Evolutionary conservation across 2,888 invertebrate genomes (phyloP).

Genomic region (Lasioglossum calceatum): DNA sequence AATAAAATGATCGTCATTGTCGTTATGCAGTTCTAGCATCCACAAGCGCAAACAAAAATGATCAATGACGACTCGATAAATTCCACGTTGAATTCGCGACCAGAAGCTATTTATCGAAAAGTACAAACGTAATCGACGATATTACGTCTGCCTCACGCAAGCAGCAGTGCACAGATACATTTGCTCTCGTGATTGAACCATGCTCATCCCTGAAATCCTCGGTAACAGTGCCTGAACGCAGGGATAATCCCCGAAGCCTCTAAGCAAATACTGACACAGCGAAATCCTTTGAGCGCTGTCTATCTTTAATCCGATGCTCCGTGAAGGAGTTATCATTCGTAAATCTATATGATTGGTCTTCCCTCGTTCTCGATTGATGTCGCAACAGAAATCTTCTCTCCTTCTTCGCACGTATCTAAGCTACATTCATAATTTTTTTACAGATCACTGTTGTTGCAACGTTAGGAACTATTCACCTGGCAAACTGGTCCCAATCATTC

Average conservation of each 20-base stretch:
- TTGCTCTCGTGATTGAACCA: neutral
- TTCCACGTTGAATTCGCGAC: neutral
- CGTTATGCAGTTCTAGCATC: too few relatives aligned
- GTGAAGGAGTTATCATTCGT: neutral
- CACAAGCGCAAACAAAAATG: too few relatives aligned
- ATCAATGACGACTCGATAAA: neutral
- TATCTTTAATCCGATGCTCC: neutral
- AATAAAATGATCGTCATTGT: too few relatives aligned
- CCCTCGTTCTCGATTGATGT: neutral
- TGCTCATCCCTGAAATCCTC: neutral
- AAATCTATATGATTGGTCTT: neutral
- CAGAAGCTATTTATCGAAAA: neutral
- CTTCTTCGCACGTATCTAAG: neutral
- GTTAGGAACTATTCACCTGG: too few relatives aligned
- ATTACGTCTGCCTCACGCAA: neutral
- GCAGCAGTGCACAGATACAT: neutral
- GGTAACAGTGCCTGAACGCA: neutral
- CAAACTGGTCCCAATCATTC: too few relatives aligned
- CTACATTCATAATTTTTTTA: neutral
- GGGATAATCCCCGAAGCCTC: neutral
- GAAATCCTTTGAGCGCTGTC: neutral
- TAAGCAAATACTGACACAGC: conserved; percentile 3
- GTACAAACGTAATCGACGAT: neutral
- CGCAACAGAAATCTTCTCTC: neutral
- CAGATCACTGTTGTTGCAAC: too few relatives aligned